phyloP scores from a whole-genome alignment of 1,140 invertebrate genomes.

The Bombus pascuorum region DNA sequence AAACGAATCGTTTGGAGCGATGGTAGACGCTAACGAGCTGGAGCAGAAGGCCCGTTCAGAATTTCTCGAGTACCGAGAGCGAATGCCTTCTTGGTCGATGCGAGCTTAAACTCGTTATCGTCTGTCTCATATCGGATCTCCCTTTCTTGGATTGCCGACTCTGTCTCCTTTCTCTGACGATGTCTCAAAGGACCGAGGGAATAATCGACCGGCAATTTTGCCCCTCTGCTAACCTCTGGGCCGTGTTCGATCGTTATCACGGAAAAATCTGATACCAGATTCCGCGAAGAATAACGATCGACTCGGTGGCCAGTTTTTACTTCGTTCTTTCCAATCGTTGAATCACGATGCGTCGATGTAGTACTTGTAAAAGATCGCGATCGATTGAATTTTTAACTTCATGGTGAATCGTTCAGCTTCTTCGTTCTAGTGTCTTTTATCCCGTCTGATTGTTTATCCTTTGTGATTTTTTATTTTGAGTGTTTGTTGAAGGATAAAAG shows the following conservation, averaged over 20 bases:
- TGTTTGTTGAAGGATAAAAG: no score
- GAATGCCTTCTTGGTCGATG: conserved; percentile 19
- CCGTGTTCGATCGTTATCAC: conserved; percentile 4
- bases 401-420: no score
- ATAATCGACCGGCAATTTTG: conserved; percentile 6
- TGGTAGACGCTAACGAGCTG: conserved; percentile 25
- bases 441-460: no score
- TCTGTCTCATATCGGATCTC: conserved; percentile 44
- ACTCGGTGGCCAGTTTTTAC: no score
- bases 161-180: background rate
- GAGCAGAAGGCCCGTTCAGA: conserved; percentile 4
- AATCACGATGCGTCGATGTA: no score
- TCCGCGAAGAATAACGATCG: no score
- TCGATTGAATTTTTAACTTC: no score
- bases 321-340: no score
- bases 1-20: background rate
- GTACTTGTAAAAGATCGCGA: no score
- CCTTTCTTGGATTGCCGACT: conserved; percentile 31
- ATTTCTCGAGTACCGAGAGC: background rate
- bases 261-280: background rate
- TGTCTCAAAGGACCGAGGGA: background rate
- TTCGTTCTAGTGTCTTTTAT: no score
- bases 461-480: no score
- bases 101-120: conserved; percentile 39
- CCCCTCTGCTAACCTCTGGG: background rate